A percentile compares a stretch with the other conserved stretches of the same genome.
Evolutionary conservation across 2,888 invertebrate genomes (phyloP).

Genomic region (Gortyna flavago): DNA sequence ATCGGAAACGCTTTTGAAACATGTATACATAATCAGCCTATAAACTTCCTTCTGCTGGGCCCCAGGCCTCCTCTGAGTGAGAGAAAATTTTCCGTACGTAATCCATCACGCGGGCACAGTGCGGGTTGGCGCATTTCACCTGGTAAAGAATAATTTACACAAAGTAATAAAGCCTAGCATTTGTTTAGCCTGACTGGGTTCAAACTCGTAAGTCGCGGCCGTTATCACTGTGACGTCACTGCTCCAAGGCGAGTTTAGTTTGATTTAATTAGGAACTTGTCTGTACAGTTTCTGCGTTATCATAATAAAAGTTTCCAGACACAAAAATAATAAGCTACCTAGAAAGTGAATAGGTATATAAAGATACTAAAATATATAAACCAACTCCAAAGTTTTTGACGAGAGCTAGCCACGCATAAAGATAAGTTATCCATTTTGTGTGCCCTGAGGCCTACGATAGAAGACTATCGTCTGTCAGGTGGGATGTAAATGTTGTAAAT

Average conservation of each 20-base stretch:
- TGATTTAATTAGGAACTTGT: background rate
- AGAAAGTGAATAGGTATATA: background rate
- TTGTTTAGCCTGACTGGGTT: background rate
- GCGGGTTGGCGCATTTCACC: background rate
- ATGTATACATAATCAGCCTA: background rate
- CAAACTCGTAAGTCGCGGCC: background rate
- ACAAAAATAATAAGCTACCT: background rate
- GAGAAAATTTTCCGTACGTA: background rate
- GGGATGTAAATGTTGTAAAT: slow-evolving; percentile 14
- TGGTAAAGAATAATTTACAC: background rate
- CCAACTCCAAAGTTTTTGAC: background rate
- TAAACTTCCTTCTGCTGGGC: background rate
- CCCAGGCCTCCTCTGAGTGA: background rate
- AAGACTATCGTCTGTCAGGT: slow-evolving; percentile 6
- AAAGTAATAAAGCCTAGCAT: no score
- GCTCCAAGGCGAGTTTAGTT: background rate
- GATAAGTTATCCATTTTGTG: background rate
- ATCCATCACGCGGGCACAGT: background rate
- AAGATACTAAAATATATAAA: background rate
- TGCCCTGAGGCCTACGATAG: background rate
- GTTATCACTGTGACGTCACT: background rate
- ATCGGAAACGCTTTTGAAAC: background rate
- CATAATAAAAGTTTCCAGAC: background rate
- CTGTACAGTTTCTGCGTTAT: background rate
- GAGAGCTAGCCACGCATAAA: background rate